These are phyloP conservation scores for Carterocephalus palaemon DNA, from an alignment of 2,888 invertebrate species.

Conservation along the genomic window DNA sequence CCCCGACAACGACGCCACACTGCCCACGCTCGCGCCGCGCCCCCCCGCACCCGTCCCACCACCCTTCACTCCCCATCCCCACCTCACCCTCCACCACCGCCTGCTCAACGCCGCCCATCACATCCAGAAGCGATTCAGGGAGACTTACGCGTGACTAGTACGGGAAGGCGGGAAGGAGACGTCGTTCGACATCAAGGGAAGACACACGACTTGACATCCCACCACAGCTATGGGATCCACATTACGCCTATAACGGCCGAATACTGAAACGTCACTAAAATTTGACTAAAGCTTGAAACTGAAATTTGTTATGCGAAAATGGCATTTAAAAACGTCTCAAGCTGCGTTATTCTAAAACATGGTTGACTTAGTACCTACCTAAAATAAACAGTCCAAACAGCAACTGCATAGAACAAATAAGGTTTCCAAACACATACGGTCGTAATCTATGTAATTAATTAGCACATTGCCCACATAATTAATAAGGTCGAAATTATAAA, in stretches of 20 bases:
- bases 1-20: conserved; percentile 80
- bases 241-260: too few species aligned
- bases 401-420: too few species aligned
- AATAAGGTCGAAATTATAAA: too few species aligned
- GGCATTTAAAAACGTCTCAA: too few species aligned
- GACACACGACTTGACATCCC: conserved; percentile 41
- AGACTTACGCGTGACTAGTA: conserved; percentile 82
- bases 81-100: conserved; percentile 72
- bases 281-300: background rate
- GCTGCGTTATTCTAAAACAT: too few species aligned
- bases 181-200: conserved; percentile 39
- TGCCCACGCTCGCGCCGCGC: conserved; percentile 72
- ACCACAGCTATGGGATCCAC: conserved; percentile 4
- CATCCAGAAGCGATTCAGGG: conserved; percentile 83
- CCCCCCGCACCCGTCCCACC: conserved; percentile 62
- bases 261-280: background rate
- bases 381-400: too few species aligned
- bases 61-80: conserved; percentile 62
- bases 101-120: conserved; percentile 84
- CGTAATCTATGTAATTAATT: too few species aligned
- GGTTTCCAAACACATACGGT: too few species aligned
- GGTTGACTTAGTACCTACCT: too few species aligned
- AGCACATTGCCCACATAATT: too few species aligned
- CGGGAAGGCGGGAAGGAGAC: conserved; percentile 38
- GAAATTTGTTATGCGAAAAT: background rate